A percentile compares a stretch with the other conserved stretches of the same genome.
Evolutionary conservation across 2,113 vertebrate genomes (phyloP).

Genomic region (Perca schrenkii): DNA sequence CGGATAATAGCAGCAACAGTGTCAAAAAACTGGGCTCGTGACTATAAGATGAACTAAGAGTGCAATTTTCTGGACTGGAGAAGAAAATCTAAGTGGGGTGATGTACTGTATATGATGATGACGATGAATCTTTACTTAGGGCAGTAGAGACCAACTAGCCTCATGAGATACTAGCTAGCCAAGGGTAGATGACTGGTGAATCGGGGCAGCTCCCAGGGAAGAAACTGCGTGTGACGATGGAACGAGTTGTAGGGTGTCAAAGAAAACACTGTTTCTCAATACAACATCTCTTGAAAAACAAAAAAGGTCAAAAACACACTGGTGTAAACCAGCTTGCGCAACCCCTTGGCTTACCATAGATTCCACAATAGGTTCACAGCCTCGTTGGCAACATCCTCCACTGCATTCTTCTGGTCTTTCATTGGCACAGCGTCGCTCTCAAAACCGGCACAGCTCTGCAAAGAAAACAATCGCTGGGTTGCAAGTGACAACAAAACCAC

Average conservation of each 20-base stretch:
- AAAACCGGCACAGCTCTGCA: slow-evolving; percentile 88
- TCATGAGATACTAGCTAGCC: background rate
- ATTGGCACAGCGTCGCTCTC: slow-evolving; percentile 76
- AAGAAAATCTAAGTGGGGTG: background rate
- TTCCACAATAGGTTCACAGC: slow-evolving; percentile 96
- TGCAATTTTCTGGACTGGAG: background rate
- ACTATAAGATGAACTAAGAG: background rate
- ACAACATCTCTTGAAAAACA: background rate
- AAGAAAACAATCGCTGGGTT: slow-evolving; percentile 58
- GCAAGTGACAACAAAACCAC: background rate
- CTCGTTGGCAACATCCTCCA: slow-evolving; percentile 92
- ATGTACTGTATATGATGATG: background rate
- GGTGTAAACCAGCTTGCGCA: background rate
- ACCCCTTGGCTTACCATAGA: slow-evolving; percentile 88
- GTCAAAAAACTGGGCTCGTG: background rate
- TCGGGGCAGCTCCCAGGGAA: background rate
- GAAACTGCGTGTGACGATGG: background rate
- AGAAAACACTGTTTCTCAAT: background rate
- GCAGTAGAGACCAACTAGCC: background rate
- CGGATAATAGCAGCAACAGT: background rate
- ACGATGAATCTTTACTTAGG: background rate
- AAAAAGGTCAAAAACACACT: background rate
- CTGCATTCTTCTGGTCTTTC: slow-evolving; percentile 81
- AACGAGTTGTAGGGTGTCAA: background rate
- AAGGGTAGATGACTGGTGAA: background rate